Evolutionary conservation across 2,113 vertebrate genomes (phyloP), one percentile per base, ranked within the genome.

Genomic region (Sphaerodactylus townsendi): DNA sequence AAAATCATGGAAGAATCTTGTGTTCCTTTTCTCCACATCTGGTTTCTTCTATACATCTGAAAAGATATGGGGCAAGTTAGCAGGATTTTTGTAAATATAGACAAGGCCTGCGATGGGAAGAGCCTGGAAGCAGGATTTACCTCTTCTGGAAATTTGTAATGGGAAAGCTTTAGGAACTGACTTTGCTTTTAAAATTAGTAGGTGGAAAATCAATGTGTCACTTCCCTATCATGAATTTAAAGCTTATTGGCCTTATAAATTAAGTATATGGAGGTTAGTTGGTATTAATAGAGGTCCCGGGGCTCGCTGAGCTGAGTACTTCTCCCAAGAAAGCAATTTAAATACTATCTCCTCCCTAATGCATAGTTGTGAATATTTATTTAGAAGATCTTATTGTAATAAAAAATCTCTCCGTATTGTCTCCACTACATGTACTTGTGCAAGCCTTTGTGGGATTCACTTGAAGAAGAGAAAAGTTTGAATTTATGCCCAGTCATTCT

Each of bases 191-290:
- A 62, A 73, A 90, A 92, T 92, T 93, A 94, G 88, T 94, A 92
- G 93, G 87, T 93, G 88, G 79, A 91, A 95, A 94, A 93, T 93
- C 90, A 93, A 93, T 93, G 88, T 93, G 90, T 93, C 92, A 91
- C 90, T 93, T 93, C 62, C 81, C 83, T 89, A 81, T 89, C 92
- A 93, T 92, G 94, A 93, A 95, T 95, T 94, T 90, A 94, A 93
- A 93, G 86, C 86, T 91, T 93, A 93, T 88, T 90, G 84, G 85
- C 86, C 87, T 91, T 92, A 85, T 89, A 94, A 90, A 90, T 82
- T 50, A 86, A 90, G 84, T 92, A 90, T 92, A 93, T 89, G 94
- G 92, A 93, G 88, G 89, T 92, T 94, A 93, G 92, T 87, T 79
- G 39, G 65, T 93, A 90, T 91, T 92, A 93, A 95, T 92, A 87